Evolutionary conservation across 2,888 invertebrate genomes (phyloP), one percentile per base, ranked within the genome.

Genomic region (Caprella mutica): DNA sequence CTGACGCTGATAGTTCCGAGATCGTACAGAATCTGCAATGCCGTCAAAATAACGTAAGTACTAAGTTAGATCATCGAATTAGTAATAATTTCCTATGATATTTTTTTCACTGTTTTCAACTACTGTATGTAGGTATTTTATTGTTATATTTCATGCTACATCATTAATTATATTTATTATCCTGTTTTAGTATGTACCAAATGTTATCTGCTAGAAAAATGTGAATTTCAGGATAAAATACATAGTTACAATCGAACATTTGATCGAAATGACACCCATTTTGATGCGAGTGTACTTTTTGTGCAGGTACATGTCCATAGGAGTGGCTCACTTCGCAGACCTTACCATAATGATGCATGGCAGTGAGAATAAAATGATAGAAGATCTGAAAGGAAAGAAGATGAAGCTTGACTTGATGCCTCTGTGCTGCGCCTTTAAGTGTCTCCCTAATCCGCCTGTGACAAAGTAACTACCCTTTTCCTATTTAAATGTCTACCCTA

Each of bases 291-390:
- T 44, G n/a, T 19, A 21, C 1, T n/a, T 29, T 19, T 8, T 48
- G n/a, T 33, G 33, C 27, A 55, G 64, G 33, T 64, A 64, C 43
- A 64, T 64, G 60, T 40, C 55, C 4, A 56, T 64, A 2, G 59
- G 59, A 0, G 59, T 64, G 26, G 50, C 52, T 24, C 59, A 64
- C 50, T 64, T 60, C 53, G 39, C 55, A 9, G 64, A 64, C 50
- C 44, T 64, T n/a, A 64, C 64, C 2, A 21, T 55, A 19, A 35
- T 60, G 9, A 59, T 64, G 64, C 60, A 48, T n/a, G 64, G 64
- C 0, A 57, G 64, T n/a, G 64, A 64, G 53, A 59, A 53, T 17
- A 35, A 55, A 23, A 52, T 64, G 56, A n/a, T 64, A 21, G 52
- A 38, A 19, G 27, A 5, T 17, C 44, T 44, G 5, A 19, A 14